Evolutionary conservation across 2,888 invertebrate species (phyloP), one percentile per base, ranked within the genome.

Genomic region (Dastarcus helophoroides): DNA sequence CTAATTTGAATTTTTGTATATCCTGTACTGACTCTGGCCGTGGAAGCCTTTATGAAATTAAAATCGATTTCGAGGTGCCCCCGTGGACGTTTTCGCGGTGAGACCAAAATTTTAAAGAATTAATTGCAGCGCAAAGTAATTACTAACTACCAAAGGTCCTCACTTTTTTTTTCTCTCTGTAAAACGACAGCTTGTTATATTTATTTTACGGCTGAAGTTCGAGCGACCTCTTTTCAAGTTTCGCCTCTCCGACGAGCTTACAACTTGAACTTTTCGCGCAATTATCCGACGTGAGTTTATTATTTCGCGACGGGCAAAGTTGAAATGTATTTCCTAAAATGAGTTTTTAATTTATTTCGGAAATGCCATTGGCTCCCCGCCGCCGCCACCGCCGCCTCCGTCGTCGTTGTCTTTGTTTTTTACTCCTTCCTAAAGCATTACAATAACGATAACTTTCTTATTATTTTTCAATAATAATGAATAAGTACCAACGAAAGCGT

Each of bases 331-430:
- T 17, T 17, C 6, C 19, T n/a, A n/a, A 17, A n/a, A 17, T 7
- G 6, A n/a, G n/a, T 17, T n/a, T 17, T n/a, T 17, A n/a, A 17
- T 17, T 6, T 17, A 7, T 17, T n/a, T 17, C n/a, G 41, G 51
- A 35, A 59, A 58, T 43, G 56, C 58, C 16, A 51, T 56, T n/a
- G n/a, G n/a, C 28, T 50, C 59, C 33, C 55, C 56, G 30, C 58
- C 56, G 23, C 48, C 54, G 27, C 53, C 57, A 5, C 46, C 56
- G 30, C 53, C 57, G 26, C 55, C 45, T 42, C 56, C 47, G 42
- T 63, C 62, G 31, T n/a, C n/a, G n/a, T n/a, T n/a, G n/a, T n/a
- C n/a, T n/a, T n/a, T n/a, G n/a, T n/a, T n/a, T n/a, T n/a, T n/a
- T n/a, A n/a, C n/a, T n/a, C n/a, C n/a, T n/a, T n/a, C n/a, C n/a